Evolutionary conservation across 2,888 invertebrate species (phyloP).

Genomic region (Flexamia atlantica): DNA sequence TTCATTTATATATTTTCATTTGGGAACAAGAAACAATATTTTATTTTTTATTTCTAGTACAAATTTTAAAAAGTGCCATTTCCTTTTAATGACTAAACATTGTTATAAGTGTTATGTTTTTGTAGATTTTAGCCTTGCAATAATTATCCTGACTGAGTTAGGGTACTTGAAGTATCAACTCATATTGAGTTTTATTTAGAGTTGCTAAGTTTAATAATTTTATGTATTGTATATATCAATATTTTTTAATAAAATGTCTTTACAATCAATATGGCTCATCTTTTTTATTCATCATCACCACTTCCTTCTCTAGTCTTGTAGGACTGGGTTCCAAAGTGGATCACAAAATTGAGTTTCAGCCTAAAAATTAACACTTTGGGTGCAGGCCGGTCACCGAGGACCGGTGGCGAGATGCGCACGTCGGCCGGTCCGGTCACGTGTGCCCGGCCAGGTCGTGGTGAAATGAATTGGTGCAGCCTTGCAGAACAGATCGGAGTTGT

Average conservation of each 20-base stretch:
- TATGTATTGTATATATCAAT: slow-evolving; percentile 43
- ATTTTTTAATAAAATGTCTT: slow-evolving; percentile 53
- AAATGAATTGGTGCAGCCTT: too few species aligned
- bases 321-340: too few species aligned
- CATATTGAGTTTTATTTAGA: slow-evolving; percentile 64
- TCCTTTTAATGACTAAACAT: slow-evolving; percentile 1
- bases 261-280: not conserved
- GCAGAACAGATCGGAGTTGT: too few species aligned
- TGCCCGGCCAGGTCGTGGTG: too few species aligned
- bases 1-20: not conserved
- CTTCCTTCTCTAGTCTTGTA: too few species aligned
- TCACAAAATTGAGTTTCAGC: too few species aligned
- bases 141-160: slow-evolving; percentile 13
- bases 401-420: too few species aligned
- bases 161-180: slow-evolving; percentile 42
- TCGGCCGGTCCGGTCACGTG: too few species aligned
- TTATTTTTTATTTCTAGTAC: slow-evolving; percentile 17
- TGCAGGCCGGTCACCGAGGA: too few species aligned
- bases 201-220: slow-evolving; percentile 48
- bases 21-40: not conserved
- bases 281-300: too few species aligned
- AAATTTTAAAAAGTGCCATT: slow-evolving; percentile 59
- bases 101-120: slow-evolving; percentile 37
- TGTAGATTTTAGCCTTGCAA: slow-evolving; percentile 25
- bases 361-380: too few species aligned